These are phyloP conservation scores for Strix aluco DNA, from an alignment of 2,113 vertebrate species.

Conservation along the genomic window DNA sequence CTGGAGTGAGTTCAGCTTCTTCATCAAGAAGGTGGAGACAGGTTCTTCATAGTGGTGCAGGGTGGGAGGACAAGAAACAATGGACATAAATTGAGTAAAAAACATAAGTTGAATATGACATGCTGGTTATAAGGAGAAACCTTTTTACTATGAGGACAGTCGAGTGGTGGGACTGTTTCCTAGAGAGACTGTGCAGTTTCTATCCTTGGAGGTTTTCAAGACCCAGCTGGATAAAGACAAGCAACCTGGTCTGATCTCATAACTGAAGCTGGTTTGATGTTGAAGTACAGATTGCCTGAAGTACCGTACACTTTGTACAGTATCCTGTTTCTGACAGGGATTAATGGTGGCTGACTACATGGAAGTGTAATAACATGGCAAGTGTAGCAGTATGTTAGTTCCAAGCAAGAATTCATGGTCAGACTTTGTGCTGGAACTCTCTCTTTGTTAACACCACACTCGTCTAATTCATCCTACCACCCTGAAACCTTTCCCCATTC, in stretches of 20 bases:
- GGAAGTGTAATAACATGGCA: background rate
- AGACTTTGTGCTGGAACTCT: background rate
- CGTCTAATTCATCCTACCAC: accelerated
- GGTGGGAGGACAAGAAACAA: background rate
- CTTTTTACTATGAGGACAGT: background rate
- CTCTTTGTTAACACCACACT: background rate
- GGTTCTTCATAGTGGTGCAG: background rate
- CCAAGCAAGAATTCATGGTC: background rate
- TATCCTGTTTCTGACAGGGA: background rate
- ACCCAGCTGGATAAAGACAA: background rate
- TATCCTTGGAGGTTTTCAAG: background rate
- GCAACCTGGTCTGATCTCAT: background rate
- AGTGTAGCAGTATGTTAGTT: background rate
- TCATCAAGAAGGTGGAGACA: background rate
- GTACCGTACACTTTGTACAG: background rate
- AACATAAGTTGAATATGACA: background rate
- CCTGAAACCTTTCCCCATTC: background rate
- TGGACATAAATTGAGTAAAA: background rate
- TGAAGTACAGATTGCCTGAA: background rate
- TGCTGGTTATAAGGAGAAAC: background rate
- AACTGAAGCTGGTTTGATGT: background rate
- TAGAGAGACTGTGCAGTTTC: background rate
- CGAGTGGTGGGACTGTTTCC: background rate
- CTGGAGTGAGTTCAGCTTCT: background rate
- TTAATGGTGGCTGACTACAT: background rate